Conservation (phyloP, 1,140 invertebrate species). For the Drosophila guanche region DNA sequence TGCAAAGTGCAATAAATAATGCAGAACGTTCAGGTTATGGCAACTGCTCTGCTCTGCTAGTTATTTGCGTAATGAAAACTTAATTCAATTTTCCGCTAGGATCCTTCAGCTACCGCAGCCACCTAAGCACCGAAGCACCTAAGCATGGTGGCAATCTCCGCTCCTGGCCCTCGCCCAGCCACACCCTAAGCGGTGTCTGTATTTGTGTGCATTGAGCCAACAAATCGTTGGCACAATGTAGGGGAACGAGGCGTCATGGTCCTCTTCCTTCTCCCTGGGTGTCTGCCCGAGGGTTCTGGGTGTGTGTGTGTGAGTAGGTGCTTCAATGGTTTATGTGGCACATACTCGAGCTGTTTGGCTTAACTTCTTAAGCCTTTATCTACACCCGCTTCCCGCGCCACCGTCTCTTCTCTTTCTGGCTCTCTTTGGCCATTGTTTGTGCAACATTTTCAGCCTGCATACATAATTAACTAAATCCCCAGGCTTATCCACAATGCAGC, state of each 20-base stretch:
- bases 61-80: slow-evolving; percentile 61
- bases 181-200: slow-evolving; percentile 6
- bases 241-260: slow-evolving; percentile 10
- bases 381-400: slow-evolving; percentile 23
- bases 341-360: slow-evolving; percentile 42
- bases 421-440: slow-evolving; percentile 2
- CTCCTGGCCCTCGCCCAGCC: too few species aligned
- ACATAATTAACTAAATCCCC: slow-evolving; percentile 36
- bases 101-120: too few species aligned
- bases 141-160: slow-evolving; percentile 41
- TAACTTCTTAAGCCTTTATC: slow-evolving; percentile 50
- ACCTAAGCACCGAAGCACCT: slow-evolving; percentile 4
- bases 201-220: slow-evolving; percentile 49
- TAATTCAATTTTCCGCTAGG: slow-evolving; percentile 52
- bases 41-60: slow-evolving; percentile 12
- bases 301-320: slow-evolving; percentile 7
- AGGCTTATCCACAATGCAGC: slow-evolving; percentile 19
- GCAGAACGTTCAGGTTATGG: slow-evolving; percentile 57
- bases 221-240: slow-evolving; percentile 45
- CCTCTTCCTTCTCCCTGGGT: not conserved
- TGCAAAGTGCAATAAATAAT: slow-evolving; percentile 66
- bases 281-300: not conserved
- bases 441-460: slow-evolving; percentile 31
- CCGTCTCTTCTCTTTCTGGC: not conserved
- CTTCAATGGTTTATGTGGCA: slow-evolving; percentile 47